phyloP scores from a whole-genome alignment of 1,140 invertebrate species.

The Augochlora pura region DNA sequence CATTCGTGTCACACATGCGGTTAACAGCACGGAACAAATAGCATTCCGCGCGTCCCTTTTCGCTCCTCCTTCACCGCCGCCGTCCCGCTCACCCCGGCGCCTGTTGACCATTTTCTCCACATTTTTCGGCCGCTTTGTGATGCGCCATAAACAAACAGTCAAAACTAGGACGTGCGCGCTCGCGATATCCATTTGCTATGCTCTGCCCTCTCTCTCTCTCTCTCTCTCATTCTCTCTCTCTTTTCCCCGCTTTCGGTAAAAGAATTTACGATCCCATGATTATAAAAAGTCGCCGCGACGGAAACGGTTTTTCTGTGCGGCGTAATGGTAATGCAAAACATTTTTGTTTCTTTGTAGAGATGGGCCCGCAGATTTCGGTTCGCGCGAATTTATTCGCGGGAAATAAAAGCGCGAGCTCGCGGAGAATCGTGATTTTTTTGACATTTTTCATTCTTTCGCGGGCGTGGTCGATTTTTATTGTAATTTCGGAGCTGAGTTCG shows the following conservation, averaged over 20 bases:
- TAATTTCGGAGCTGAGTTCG: too few relatives aligned
- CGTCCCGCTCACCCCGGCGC: neutral
- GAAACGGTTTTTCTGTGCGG: too few relatives aligned
- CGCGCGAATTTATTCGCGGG: too few relatives aligned
- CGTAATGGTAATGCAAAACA: too few relatives aligned
- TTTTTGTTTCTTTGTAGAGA: too few relatives aligned
- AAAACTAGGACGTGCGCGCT: constrained; percentile 24
- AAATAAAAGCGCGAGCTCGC: too few relatives aligned
- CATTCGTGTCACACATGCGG: constrained; percentile 36
- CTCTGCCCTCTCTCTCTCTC: neutral
- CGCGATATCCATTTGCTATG: neutral
- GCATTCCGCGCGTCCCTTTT: neutral
- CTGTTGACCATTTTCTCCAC: neutral
- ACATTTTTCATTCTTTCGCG: too few relatives aligned
- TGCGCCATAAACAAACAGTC: neutral
- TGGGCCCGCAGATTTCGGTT: too few relatives aligned
- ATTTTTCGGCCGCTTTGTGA: neutral
- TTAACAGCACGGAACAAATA: constrained; percentile 58
- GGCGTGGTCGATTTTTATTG: too few relatives aligned
- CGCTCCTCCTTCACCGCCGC: neutral
- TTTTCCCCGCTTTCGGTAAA: neutral
- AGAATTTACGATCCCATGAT: neutral
- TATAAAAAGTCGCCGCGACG: too few relatives aligned
- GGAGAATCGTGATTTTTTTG: too few relatives aligned
- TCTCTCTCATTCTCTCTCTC: too few relatives aligned